These are phyloP conservation scores for Lasioglossum albipes DNA, from an alignment of 1,140 invertebrate species.

Conservation along the genomic window DNA sequence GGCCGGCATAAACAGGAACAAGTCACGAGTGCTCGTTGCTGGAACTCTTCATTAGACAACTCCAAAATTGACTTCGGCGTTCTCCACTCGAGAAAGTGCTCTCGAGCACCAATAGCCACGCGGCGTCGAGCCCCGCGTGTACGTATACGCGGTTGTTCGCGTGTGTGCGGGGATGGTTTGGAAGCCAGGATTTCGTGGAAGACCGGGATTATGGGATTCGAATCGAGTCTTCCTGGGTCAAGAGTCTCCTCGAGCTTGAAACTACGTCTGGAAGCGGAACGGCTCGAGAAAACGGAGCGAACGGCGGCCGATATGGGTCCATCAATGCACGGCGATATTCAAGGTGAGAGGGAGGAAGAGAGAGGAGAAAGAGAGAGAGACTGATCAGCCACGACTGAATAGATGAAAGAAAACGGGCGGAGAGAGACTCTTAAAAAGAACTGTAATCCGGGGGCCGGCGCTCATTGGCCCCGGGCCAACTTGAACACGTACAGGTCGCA, in stretches of 20 bases:
- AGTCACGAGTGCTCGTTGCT: slow-evolving; percentile 30
- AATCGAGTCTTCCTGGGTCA: slow-evolving; percentile 41
- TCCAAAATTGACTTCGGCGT: slow-evolving; percentile 42
- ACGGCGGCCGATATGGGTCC: neutral
- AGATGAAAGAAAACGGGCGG: slow-evolving; percentile 32
- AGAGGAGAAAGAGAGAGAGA: slow-evolving; percentile 13
- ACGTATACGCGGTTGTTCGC: slow-evolving; percentile 1
- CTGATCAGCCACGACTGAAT: slow-evolving; percentile 47
- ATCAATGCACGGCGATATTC: no score
- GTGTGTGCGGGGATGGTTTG: no score
- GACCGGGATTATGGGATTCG: slow-evolving; percentile 44
- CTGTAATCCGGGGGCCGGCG: slow-evolving; percentile 55
- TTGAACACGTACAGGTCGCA: slow-evolving; percentile 74
- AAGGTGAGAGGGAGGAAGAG: neutral
- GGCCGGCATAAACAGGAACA: slow-evolving; percentile 18
- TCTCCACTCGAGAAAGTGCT: slow-evolving; percentile 40
- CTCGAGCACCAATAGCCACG: slow-evolving; percentile 25
- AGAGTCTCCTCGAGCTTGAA: slow-evolving; percentile 36
- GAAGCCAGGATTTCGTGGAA: slow-evolving; percentile 29
- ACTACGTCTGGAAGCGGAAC: slow-evolving; percentile 15
- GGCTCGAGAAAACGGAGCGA: neutral
- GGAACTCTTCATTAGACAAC: slow-evolving; percentile 41
- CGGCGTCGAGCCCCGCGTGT: neutral
- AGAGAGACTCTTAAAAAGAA: slow-evolving; percentile 56
- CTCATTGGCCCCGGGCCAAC: slow-evolving; percentile 72